A percentile compares a stretch with the other conserved stretches of the same genome.
These are phyloP conservation scores for Therioaphis trifolii DNA, from an alignment of 2,888 invertebrate species.

Conservation along the genomic window DNA sequence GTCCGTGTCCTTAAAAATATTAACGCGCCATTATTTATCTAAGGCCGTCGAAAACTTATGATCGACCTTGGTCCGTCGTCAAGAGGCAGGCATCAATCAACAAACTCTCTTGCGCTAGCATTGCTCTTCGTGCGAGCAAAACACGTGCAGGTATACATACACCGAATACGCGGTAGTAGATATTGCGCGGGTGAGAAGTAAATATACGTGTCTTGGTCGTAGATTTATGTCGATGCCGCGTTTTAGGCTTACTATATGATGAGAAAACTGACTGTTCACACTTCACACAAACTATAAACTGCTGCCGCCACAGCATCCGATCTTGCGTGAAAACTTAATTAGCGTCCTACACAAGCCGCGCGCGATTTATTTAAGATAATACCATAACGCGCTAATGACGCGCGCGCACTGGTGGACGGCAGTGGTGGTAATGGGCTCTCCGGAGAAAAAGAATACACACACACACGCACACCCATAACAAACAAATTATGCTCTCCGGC, in stretches of 20 bases:
- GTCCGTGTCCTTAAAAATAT: constrained; percentile 46
- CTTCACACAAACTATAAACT: constrained; percentile 55
- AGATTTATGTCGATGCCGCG: background rate
- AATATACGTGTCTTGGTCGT: background rate
- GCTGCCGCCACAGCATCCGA: constrained; percentile 25
- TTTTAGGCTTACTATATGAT: constrained; percentile 2
- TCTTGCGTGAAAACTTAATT: constrained; percentile 61
- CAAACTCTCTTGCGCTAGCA: constrained; percentile 14
- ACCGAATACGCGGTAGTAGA: constrained; percentile 44
- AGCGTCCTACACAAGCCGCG: constrained; percentile 44
- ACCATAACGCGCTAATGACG: constrained; percentile 59
- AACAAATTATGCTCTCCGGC: constrained; percentile 49
- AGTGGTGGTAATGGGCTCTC: constrained; percentile 28
- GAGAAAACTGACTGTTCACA: constrained; percentile 56
- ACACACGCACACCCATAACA: constrained; percentile 36
- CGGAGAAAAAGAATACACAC: constrained; percentile 36
- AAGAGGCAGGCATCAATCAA: constrained; percentile 57
- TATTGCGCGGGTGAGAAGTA: constrained; percentile 39
- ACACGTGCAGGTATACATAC: background rate
- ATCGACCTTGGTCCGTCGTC: constrained; percentile 55
- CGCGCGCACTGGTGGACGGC: background rate
- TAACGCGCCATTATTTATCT: constrained; percentile 60
- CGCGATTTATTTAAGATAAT: constrained; percentile 57
- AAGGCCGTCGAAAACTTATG: constrained; percentile 58
- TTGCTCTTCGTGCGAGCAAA: constrained; percentile 11